Percentiles rank a stretch among this genome's conserved stretches.
phyloP scores from a whole-genome alignment of 2,113 vertebrate genomes.

The Muscicapa adusta region DNA sequence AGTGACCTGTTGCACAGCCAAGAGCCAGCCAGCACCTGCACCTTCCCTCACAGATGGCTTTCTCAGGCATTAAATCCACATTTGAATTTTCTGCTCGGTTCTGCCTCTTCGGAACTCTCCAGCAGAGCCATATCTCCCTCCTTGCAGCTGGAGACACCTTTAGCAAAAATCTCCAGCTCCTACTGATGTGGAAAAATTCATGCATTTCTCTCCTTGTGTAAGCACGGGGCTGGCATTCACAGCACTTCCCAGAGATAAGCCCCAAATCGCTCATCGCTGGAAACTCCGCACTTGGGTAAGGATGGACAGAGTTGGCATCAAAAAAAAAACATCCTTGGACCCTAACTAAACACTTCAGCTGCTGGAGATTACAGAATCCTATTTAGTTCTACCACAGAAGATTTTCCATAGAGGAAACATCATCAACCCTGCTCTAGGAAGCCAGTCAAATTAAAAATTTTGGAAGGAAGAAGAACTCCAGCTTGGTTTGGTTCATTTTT shows the following conservation, averaged over 20 bases:
- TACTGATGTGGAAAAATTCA: conserved; percentile 64
- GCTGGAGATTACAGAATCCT: conserved; percentile 39
- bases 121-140: neutral
- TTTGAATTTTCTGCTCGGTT: neutral
- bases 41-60: neutral
- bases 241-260: conserved; percentile 12
- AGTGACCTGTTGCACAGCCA: neutral
- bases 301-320: rapidly evolving
- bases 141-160: conserved; percentile 50
- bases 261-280: neutral
- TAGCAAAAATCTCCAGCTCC: conserved; percentile 22
- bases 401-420: neutral
- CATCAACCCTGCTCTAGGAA: neutral
- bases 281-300: neutral
- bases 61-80: neutral
- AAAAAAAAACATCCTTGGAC: neutral
- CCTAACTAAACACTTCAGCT: conserved; percentile 15
- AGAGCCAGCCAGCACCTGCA: neutral
- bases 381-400: conserved; percentile 26
- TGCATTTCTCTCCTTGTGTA: conserved; percentile 5
- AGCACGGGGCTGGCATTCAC: neutral
- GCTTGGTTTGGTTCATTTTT: neutral
- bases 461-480: neutral
- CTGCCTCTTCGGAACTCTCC: neutral
- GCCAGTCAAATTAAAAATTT: neutral